phyloP scores from a whole-genome alignment of 2,797 vertebrate genomes.

The Chromis chromis region DNA sequence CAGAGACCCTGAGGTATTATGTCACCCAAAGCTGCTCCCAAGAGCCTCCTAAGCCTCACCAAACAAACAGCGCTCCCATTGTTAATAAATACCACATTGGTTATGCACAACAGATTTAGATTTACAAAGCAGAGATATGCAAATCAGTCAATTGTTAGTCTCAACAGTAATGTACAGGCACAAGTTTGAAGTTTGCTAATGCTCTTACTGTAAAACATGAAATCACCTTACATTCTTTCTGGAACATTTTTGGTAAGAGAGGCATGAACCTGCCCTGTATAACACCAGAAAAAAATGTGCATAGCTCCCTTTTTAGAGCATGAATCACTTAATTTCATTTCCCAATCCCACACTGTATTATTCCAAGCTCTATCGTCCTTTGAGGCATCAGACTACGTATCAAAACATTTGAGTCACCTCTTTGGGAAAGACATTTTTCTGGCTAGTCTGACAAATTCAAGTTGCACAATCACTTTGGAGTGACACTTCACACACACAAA shows the following conservation, averaged over 20 bases:
- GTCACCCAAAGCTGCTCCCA: conserved; percentile 51
- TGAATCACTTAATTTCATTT: conserved; percentile 6
- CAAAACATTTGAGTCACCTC: conserved; percentile 22
- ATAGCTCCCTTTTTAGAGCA: neutral
- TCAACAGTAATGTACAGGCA: conserved; percentile 31
- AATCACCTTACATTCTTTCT: neutral
- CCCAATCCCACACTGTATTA: neutral
- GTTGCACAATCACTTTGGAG: conserved; percentile 23
- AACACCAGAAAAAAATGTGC: conserved; percentile 2
- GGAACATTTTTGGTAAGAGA: neutral
- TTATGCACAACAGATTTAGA: conserved; percentile 71
- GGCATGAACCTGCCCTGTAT: neutral
- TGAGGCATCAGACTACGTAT: conserved; percentile 5
- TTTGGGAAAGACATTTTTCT: conserved; percentile 32
- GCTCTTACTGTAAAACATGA: conserved; percentile 27
- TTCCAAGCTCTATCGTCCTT: neutral
- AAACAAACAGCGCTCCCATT: conserved; percentile 61
- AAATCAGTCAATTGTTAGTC: conserved; percentile 38
- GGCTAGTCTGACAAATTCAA: conserved; percentile 17
- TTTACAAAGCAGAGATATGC: conserved; percentile 49
- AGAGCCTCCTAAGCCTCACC: conserved; percentile 52
- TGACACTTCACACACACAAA: conserved; percentile 7
- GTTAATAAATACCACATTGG: conserved; percentile 59
- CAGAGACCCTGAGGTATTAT: conserved; percentile 12
- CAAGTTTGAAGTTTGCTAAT: conserved; percentile 25